Base-by-base conservation (phyloP, 2,113 vertebrate genomes). In the Spermophilus dauricus region DNA sequence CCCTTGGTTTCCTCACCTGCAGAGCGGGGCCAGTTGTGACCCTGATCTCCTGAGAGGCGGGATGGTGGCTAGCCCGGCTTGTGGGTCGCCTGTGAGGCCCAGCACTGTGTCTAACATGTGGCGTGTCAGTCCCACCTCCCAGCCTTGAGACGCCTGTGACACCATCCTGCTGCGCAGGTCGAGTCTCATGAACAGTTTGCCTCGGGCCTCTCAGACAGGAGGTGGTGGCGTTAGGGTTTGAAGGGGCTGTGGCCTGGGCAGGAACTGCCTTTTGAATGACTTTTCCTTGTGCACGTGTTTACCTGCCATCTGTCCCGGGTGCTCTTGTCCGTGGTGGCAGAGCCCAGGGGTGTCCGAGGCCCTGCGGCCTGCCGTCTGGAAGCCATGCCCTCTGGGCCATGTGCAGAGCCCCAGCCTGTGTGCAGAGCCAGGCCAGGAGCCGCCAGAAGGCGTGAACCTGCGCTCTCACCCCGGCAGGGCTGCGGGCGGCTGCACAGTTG, bases 351-450 rank as follows among this genome's bases (percentile, higher is more conserved):
- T 37, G 32, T 42, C 10, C 28, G 4, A 34, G 34, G 26, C 18
- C 13, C 0, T 4, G 0, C 8, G 53, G 86, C 80, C 51, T 30
- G 58, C 61, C 26, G 26, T 0, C 56, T 2, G 28, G 18, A 22
- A 65, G 9, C 65, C 24, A 37, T 76, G 58, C 65, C n/a, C 20
- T 91, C 42, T 13, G 65, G 39, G 13, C 17, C 42, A 26, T 82
- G 3, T 13, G 12, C 16, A 11, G 56, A 4, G 45, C 37, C 56
- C 77, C 11, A 2, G 42, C 2, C 45, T 1, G 0, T 16, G 14
- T 34, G 61, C 32, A 2, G 26, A 22, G 28, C 14, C 5, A 2
- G 34, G 51, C 65, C 37, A 4, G 13, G 4, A 14, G 24, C n/a
- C 63, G 22, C 24, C 9, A 0, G 45, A 26, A 75, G 8, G 20